A percentile compares a stretch with the other conserved stretches of the same genome.
Conservation (phyloP, 2,113 vertebrate genomes). For the Notarius lentiginosus region DNA sequence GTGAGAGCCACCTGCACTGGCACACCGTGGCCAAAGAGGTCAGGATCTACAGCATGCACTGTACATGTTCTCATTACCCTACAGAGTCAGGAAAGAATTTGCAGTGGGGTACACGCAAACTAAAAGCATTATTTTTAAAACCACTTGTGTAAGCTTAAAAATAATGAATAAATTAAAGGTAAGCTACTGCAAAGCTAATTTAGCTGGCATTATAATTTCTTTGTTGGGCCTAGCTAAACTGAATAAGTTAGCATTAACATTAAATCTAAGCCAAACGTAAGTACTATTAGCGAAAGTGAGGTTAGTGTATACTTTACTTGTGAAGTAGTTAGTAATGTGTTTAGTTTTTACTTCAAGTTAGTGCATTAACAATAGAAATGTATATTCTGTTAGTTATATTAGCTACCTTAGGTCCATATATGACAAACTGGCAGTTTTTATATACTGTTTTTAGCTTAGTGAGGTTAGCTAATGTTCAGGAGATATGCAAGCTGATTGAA, state of each 20-base stretch:
- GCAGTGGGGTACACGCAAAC: background rate
- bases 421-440: background rate
- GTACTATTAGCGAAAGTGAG: background rate
- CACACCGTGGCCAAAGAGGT: constrained; percentile 98
- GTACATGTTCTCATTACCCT: background rate
- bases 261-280: background rate
- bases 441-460: background rate
- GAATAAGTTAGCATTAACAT: background rate
- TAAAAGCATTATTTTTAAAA: background rate
- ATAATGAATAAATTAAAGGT: background rate
- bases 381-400: no score
- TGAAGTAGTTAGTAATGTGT: background rate
- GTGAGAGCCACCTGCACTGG: constrained; percentile 97
- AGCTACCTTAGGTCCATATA: background rate
- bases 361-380: background rate
- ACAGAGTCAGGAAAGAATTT: background rate
- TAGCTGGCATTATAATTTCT: background rate
- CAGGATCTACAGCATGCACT: constrained; percentile 39
- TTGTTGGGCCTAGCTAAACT: background rate
- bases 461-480: background rate
- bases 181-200: background rate
- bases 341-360: background rate
- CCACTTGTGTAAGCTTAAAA: background rate
- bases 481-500: background rate
- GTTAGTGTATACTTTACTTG: background rate